Evolutionary conservation across 2,113 vertebrate genomes (phyloP), one percentile per base, ranked within the genome.

Genomic region (Myodes glareolus): DNA sequence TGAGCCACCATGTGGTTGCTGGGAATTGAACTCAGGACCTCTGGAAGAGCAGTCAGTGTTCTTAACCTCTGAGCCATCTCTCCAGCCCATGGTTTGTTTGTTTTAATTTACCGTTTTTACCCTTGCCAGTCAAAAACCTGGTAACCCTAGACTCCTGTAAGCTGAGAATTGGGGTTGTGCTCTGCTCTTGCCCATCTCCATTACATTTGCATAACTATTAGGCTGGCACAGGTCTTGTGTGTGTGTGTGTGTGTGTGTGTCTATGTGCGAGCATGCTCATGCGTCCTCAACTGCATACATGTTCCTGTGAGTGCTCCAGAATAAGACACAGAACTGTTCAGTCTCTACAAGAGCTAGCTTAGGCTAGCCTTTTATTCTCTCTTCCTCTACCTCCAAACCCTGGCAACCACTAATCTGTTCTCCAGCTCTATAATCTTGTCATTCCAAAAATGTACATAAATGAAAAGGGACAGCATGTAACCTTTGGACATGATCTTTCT

Each of bases 401-500:
- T 67, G 7, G 73, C 11, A 95, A 80, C 42, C 70, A 61, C 82
- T 94, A 47, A 19, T 72, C 63, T 55, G 10, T 78, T 82, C 68
- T 63, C 33, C 52, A 81, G n/a, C 47, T 95, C 42, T 94, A 70
- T 73, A 67, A 76, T 85, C 91, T 84, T 86, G 55, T 93, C 58
- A 90, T 90, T 96, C 78, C 29, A 78, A 81, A 78, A 91, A 87
- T 70, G 58, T 55, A 75, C 33, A n/a, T 87, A 90, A 87, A 82
- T 61, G 29, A 23, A 95, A 73, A 42, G 52, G 93, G 67, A 87
- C 4, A 80, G 19, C 63, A 50, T 84, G 47, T 75, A 80, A 78
- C 61, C 67, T 76, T 92, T 90, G 50, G 55, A 92, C 23, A 75
- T 5, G 27, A 25, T 3, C 36, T 50, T 86, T 84, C 90, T 25